Evolutionary conservation across 2,888 invertebrate species (phyloP).

Genomic region (Xylota segnis): DNA sequence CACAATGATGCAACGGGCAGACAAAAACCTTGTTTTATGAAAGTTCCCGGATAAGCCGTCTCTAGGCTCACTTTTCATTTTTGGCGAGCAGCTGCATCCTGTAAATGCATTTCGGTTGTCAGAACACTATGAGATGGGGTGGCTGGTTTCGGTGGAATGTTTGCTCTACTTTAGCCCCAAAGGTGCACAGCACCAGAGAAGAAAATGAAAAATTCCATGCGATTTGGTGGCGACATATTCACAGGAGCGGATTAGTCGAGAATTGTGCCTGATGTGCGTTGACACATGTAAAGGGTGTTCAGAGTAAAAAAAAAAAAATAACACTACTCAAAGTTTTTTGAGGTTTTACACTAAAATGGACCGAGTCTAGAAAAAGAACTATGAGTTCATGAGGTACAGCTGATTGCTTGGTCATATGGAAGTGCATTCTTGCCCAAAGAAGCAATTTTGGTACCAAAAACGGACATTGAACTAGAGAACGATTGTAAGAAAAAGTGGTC

Average conservation of each 20-base stretch:
- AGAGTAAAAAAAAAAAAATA: no score
- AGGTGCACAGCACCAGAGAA: conserved; percentile 25
- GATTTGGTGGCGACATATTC: conserved; percentile 13
- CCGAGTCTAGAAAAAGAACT: no score
- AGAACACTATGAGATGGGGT: conserved; percentile 41
- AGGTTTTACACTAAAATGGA: no score
- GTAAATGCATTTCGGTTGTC: conserved; percentile 66
- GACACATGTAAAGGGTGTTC: not conserved
- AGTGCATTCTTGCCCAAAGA: no score
- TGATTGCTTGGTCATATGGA: no score
- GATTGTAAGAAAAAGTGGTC: no score
- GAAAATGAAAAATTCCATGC: conserved; percentile 52
- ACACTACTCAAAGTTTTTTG: no score
- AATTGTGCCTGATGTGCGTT: not conserved
- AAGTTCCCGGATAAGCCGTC: conserved; percentile 66
- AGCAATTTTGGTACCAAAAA: no score
- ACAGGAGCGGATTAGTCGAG: conserved; percentile 17
- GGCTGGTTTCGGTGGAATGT: conserved; percentile 33
- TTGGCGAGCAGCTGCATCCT: conserved; percentile 65
- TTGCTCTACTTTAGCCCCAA: conserved; percentile 25
- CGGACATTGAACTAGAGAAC: no score
- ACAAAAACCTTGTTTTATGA: conserved; percentile 62
- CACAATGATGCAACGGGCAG: conserved; percentile 57
- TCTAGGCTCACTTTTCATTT: conserved; percentile 68
- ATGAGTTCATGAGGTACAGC: no score